Percentiles rank a stretch among this genome's conserved stretches.
phyloP scores from a whole-genome alignment of 1,140 invertebrate genomes.

The Heterodera schachtii region DNA sequence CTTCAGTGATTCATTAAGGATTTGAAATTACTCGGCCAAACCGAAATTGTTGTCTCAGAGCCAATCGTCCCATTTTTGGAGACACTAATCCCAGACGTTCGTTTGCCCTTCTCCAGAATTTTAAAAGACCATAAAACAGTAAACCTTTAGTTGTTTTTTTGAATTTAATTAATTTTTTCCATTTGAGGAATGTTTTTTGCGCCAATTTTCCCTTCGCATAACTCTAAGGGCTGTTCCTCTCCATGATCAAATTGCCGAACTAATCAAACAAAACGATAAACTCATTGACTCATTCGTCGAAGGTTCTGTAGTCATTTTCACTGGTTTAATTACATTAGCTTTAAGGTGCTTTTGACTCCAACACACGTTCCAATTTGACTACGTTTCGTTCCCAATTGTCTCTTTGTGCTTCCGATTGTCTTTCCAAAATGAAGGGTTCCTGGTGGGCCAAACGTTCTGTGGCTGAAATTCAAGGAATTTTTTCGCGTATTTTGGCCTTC shows the following conservation, averaged over 20 bases:
- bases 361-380: slow-evolving; percentile 12
- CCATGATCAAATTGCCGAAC: slow-evolving; percentile 75
- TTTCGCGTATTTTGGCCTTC: slow-evolving; percentile 83
- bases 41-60: slow-evolving; percentile 80
- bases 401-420: slow-evolving; percentile 74
- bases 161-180: slow-evolving; percentile 3
- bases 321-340: too few species aligned
- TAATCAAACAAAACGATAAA: slow-evolving; percentile 86
- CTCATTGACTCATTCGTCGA: slow-evolving; percentile 73
- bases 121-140: slow-evolving; percentile 50
- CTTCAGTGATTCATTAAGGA: slow-evolving; percentile 61
- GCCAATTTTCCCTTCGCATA: slow-evolving; percentile 76
- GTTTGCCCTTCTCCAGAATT: slow-evolving; percentile 47
- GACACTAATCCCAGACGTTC: slow-evolving; percentile 76
- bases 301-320: slow-evolving; percentile 65
- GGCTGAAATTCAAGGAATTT: slow-evolving; percentile 70
- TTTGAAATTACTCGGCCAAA: slow-evolving; percentile 71
- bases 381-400: slow-evolving; percentile 69
- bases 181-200: slow-evolving; percentile 73
- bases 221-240: slow-evolving; percentile 80
- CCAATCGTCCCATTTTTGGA: slow-evolving; percentile 95
- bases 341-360: slow-evolving; percentile 23
- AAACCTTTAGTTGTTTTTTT: background rate
- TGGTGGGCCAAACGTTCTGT: slow-evolving; percentile 61
- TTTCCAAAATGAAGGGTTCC: slow-evolving; percentile 70